Percentiles rank a stretch among this genome's conserved stretches.
Evolutionary conservation across 1,140 invertebrate species (phyloP).

Genomic region (Hyles vespertilio): DNA sequence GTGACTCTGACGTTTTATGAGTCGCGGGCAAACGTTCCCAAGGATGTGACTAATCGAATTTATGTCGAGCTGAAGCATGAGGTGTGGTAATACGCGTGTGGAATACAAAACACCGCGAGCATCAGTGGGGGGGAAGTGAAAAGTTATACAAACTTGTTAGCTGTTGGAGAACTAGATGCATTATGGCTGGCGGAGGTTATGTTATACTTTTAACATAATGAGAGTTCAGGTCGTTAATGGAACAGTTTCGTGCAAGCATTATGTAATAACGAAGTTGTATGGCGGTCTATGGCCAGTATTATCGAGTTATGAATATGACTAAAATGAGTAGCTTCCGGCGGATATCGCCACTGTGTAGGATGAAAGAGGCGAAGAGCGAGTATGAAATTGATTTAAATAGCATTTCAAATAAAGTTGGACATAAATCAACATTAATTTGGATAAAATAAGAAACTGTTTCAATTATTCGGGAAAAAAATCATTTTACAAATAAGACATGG

Average conservation of each 20-base stretch:
- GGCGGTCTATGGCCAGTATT: no score
- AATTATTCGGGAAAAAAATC: no score
- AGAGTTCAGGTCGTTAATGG: not conserved
- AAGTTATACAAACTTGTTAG: conserved; percentile 21
- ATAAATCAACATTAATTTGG: no score
- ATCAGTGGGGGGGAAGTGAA: conserved; percentile 24
- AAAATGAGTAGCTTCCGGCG: no score
- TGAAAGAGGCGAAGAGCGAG: no score
- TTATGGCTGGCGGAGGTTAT: not conserved
- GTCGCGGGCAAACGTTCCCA: not conserved
- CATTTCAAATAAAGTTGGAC: no score
- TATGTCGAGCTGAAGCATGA: conserved; percentile 10
- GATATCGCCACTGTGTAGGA: no score
- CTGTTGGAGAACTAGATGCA: not conserved
- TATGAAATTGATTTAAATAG: no score
- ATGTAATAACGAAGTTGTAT: conserved; percentile 2
- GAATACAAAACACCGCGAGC: conserved; percentile 21
- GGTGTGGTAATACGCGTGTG: conserved; percentile 6
- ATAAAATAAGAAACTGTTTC: no score
- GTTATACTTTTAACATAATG: not conserved
- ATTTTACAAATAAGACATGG: no score
- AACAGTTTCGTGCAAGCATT: not conserved
- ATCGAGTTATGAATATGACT: no score
- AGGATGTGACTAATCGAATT: conserved; percentile 16
- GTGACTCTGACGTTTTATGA: conserved; percentile 3